phyloP scores from a whole-genome alignment of 1,140 invertebrate genomes.

The Lethrus apterus region DNA sequence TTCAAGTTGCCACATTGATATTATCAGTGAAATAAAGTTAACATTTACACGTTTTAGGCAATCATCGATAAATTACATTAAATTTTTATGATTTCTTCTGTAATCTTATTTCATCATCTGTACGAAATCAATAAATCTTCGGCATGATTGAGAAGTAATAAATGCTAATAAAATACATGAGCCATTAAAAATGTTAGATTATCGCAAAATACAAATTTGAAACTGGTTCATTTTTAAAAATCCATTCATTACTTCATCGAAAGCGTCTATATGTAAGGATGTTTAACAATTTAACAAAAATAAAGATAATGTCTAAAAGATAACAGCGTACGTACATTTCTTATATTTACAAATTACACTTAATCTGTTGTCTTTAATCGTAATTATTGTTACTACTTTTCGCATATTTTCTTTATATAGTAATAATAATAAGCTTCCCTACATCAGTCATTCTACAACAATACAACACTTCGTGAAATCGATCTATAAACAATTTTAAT shows the following conservation, averaged over 20 bases:
- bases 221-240: no score
- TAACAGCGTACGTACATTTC: slow-evolving; percentile 17
- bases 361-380: slow-evolving; percentile 22
- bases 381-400: background rate
- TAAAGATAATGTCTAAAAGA: slow-evolving; percentile 12
- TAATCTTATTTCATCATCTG: no score
- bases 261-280: slow-evolving; percentile 19
- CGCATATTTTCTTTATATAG: background rate
- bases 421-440: slow-evolving; percentile 8
- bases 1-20: no score
- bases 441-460: slow-evolving; percentile 18
- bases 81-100: no score
- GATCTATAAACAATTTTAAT: no score
- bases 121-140: no score
- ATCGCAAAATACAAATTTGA: background rate
- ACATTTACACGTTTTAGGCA: no score
- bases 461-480: slow-evolving; percentile 25
- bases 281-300: slow-evolving; percentile 22
- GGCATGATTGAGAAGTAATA: no score
- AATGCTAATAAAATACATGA: no score
- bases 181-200: slow-evolving; percentile 6
- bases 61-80: no score
- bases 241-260: no score
- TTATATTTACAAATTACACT: slow-evolving; percentile 31
- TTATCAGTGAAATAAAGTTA: no score